Percentiles rank a stretch among this genome's conserved stretches.
Conservation (phyloP, 1,140 invertebrate species). For the Chionoecetes opilio region DNA sequence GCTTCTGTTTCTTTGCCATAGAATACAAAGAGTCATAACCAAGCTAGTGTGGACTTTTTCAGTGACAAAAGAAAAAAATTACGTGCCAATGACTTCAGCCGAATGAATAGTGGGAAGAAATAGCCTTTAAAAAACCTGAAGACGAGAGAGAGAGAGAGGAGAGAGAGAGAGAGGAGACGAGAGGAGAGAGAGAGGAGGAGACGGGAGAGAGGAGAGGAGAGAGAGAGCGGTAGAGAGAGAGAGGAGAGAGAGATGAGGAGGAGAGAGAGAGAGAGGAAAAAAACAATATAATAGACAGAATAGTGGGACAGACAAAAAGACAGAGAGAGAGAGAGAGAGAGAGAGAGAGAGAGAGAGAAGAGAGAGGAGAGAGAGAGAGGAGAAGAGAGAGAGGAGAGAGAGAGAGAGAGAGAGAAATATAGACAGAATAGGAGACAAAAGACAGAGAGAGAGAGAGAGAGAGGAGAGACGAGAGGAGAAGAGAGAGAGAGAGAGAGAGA, state of each 20-base stretch:
- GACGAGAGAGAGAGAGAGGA: not conserved
- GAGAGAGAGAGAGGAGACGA: no score
- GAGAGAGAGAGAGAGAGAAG: not conserved
- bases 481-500: conserved; percentile 7
- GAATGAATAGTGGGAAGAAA: no score
- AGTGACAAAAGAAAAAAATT: no score
- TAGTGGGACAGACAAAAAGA: not conserved
- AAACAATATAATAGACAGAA: no score
- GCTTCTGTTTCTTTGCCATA: no score
- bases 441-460: not conserved
- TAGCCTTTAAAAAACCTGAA: no score
- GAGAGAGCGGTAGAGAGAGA: not conserved
- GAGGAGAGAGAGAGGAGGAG: not conserved
- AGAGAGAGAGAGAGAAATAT: no score
- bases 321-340: not conserved
- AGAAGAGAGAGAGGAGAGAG: not conserved
- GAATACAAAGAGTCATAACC: no score
- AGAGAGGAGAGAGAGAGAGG: not conserved
- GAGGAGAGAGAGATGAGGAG: not conserved
- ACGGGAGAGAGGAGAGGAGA: not conserved
- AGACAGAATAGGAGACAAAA: not conserved
- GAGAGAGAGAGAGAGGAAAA: not conserved
- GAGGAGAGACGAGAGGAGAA: not conserved
- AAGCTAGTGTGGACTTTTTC: no score
- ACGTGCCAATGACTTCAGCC: no score